Base-by-base conservation (phyloP, 2,888 invertebrate species). In the Meiosimyza platycephala region DNA sequence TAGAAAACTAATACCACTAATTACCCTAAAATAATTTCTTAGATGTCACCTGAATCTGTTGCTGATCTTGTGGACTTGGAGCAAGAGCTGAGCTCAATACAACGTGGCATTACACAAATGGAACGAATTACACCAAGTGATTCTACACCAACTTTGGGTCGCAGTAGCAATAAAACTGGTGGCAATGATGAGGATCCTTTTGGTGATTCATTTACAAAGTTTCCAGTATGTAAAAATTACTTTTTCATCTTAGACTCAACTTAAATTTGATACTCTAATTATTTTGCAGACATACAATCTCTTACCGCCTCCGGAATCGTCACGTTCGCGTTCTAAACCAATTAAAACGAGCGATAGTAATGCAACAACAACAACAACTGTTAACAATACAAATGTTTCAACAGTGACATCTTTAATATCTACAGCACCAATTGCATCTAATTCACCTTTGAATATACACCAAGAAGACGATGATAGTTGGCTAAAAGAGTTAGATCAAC, bases 51-150 rank as follows among this genome's bases (percentile, higher is more conserved):
- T 0, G 88, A 88, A 77, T 87, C 88, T 55, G 95, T 95, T 51
- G 95, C 95, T 2, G 95, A 96, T 88, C 88, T 96, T 75, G 93
- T 96, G 16, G 96, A 95, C 86, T 88, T 96, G 77, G 96, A 96
- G 85, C 93, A 95, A 81, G 96, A 96, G 88, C 88, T 96, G 75
- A 94, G 93, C 83, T 95, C 94, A 73, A 88, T 96, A 80, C 93
- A 96, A 84, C 92, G 95, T 78, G 96, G 96, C 2, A 92, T 96
- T 76, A 93, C 94, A 78, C 95, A 96, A 88, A 95, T 96, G 90
- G 95, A 95, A 85, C 91, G 94, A 73, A 92, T 95, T 51, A 95
- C 95, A 4, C 93, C 93, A 11, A 92, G 91, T 51, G 92, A 92
- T 82, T 89, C 89, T 59, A 91, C 92, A 3, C 90, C 93, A 6